Conservation (phyloP, 2,797 vertebrate genomes). For the Sandelia bainsii region DNA sequence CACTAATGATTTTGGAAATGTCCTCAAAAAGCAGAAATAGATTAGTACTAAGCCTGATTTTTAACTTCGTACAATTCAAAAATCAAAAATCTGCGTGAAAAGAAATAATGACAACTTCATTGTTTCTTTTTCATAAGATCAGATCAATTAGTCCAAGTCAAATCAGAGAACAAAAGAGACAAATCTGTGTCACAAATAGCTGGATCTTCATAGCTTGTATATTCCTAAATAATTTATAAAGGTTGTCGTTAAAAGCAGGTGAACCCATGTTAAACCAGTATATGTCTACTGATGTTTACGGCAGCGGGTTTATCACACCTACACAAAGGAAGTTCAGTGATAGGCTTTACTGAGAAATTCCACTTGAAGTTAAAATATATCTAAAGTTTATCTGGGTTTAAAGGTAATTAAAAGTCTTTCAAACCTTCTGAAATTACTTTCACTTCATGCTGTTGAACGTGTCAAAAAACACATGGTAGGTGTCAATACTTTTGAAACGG, state of each 20-base stretch:
- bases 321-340: slow-evolving; percentile 8
- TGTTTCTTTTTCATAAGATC: no score
- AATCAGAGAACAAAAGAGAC: background rate
- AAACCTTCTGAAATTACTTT: background rate
- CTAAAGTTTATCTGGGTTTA: background rate
- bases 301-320: slow-evolving; percentile 17
- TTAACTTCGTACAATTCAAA: no score
- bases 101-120: no score
- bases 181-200: background rate
- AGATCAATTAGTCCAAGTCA: no score
- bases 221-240: background rate
- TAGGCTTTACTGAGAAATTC: slow-evolving; percentile 28
- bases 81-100: no score
- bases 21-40: background rate
- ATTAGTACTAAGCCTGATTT: no score
- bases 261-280: background rate
- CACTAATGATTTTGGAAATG: background rate
- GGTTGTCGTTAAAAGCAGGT: background rate
- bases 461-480: background rate
- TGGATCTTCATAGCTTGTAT: background rate
- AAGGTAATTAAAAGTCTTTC: background rate
- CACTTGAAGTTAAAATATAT: slow-evolving; percentile 10
- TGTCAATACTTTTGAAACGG: background rate
- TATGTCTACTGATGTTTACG: background rate
- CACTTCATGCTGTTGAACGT: background rate